Percentiles rank a stretch among this genome's conserved stretches.
Conservation (phyloP, 2,797 vertebrate genomes). For the Chaetophractus vellerosus region DNA sequence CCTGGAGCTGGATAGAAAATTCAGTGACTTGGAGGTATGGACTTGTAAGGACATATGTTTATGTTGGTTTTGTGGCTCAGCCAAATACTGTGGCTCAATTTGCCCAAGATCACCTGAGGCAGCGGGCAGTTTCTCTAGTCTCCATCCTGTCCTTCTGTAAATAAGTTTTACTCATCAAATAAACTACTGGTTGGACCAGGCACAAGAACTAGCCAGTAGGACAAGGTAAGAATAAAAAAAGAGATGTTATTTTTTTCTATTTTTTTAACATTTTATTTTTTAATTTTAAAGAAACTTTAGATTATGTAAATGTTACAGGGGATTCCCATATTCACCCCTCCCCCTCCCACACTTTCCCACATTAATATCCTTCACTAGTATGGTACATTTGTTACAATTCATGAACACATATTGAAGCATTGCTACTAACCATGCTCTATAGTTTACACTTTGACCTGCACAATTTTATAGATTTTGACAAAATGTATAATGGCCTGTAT, state of each 20-base stretch:
- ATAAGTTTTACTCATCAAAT: slow-evolving; percentile 34
- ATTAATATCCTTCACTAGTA: too few relatives aligned
- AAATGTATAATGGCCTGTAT: too few relatives aligned
- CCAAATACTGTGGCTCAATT: slow-evolving; percentile 9
- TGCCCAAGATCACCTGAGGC: slow-evolving; percentile 9
- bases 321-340: too few relatives aligned
- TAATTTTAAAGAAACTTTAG: too few relatives aligned
- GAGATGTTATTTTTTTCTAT: background rate
- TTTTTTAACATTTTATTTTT: too few relatives aligned
- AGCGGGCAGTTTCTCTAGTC: slow-evolving; percentile 23
- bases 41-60: slow-evolving; percentile 36
- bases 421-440: too few relatives aligned
- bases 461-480: too few relatives aligned
- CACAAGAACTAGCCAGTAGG: slow-evolving; percentile 40
- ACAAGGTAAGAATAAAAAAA: slow-evolving; percentile 26
- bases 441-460: too few relatives aligned
- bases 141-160: slow-evolving; percentile 39
- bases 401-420: too few relatives aligned
- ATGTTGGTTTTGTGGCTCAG: slow-evolving; percentile 21
- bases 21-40: slow-evolving; percentile 19
- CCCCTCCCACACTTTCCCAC: too few relatives aligned
- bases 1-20: slow-evolving; percentile 33
- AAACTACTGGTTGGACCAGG: slow-evolving; percentile 28
- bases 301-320: too few relatives aligned
- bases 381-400: too few relatives aligned